These are phyloP conservation scores for Grammomys surdaster DNA, from an alignment of 2,113 vertebrate species.

Conservation along the genomic window DNA sequence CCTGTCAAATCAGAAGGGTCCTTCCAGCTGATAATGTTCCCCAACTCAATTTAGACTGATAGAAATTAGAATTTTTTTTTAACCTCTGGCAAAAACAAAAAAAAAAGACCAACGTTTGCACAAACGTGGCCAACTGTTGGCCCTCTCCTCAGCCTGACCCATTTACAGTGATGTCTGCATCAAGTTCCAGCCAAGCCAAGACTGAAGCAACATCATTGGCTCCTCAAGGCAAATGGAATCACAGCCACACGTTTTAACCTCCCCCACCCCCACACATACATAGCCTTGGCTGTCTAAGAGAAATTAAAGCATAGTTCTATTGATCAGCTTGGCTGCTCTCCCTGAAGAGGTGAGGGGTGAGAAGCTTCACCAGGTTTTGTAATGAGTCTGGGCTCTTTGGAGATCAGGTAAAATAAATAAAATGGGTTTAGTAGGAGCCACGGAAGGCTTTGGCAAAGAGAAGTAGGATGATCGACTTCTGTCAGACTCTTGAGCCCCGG, in stretches of 20 bases:
- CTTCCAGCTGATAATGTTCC: constrained; percentile 98
- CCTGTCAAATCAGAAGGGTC: constrained; percentile 97
- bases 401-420: constrained; percentile 70
- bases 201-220: constrained; percentile 59
- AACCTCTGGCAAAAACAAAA: constrained; percentile 90
- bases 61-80: constrained; percentile 96
- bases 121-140: constrained; percentile 89
- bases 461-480: background rate
- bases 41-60: constrained; percentile 97
- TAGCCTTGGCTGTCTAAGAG: constrained; percentile 47
- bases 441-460: background rate
- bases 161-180: constrained; percentile 75
- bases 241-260: background rate
- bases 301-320: constrained; percentile 66
- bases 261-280: background rate
- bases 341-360: background rate
- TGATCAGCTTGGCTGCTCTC: constrained; percentile 59
- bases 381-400: constrained; percentile 55
- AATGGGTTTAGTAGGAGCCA: background rate
- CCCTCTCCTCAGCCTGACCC: constrained; percentile 91
- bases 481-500: background rate
- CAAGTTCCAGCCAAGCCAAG: constrained; percentile 62
- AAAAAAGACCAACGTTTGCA: constrained; percentile 87
- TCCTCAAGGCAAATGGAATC: constrained; percentile 69
- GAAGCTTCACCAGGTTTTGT: background rate